Percentiles rank a stretch among this genome's conserved stretches.
These are phyloP conservation scores for Fissipunctia ypsillon DNA, from an alignment of 2,888 invertebrate genomes.

Conservation along the genomic window DNA sequence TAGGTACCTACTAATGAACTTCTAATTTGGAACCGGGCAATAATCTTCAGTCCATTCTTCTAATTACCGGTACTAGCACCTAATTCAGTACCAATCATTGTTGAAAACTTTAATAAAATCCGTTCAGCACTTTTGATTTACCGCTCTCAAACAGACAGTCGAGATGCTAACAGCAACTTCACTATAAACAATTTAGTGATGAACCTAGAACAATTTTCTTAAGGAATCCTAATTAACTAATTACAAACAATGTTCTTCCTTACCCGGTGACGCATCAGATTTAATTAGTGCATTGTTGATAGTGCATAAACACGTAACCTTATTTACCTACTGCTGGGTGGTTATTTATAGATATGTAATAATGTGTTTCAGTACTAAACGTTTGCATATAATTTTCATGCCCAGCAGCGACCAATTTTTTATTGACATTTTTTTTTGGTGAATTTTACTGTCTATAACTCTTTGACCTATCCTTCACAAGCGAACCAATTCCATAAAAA, in stretches of 20 bases:
- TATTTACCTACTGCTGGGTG: conserved; percentile 17
- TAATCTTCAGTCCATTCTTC: no score
- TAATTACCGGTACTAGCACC: no score
- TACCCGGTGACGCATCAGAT: conserved; percentile 41
- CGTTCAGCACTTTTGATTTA: neutral
- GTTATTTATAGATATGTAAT: conserved; percentile 28
- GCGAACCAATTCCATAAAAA: conserved; percentile 64
- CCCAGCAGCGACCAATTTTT: conserved; percentile 8
- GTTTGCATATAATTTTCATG: neutral
- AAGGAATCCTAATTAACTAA: conserved; percentile 40
- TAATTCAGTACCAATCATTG: neutral
- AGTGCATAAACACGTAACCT: conserved; percentile 22
- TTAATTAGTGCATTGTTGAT: conserved; percentile 50
- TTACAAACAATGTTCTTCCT: conserved; percentile 45
- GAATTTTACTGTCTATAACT: conserved; percentile 25
- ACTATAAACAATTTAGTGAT: conserved; percentile 6
- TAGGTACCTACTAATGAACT: no score
- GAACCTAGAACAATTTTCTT: neutral
- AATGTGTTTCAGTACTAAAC: neutral
- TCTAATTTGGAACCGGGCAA: no score
- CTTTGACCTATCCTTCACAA: conserved; percentile 61
- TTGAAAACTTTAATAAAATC: neutral
- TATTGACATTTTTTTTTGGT: conserved; percentile 40
- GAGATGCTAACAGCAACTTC: neutral
- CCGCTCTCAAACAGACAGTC: neutral